These are phyloP conservation scores for Monomorium pharaonis DNA, from an alignment of 1,140 invertebrate species.

Conservation along the genomic window DNA sequence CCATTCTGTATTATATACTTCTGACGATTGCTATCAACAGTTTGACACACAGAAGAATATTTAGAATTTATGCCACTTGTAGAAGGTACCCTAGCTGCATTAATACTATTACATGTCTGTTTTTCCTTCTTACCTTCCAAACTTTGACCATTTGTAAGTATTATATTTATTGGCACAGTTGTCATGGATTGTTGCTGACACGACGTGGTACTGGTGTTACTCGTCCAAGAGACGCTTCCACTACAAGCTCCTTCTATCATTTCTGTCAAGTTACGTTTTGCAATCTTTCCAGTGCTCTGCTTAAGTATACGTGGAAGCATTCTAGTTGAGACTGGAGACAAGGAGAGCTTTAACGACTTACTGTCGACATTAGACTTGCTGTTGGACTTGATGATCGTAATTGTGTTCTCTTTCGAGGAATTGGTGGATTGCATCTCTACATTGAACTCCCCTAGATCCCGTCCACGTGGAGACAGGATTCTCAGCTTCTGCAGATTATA, in stretches of 20 bases:
- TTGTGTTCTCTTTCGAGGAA: slow-evolving; percentile 9
- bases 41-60: background rate
- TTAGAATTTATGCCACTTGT: background rate
- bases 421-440: slow-evolving; percentile 45
- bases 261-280: background rate
- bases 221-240: too few relatives aligned
- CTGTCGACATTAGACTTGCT: background rate
- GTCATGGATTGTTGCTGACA: too few relatives aligned
- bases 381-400: background rate
- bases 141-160: background rate
- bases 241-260: too few relatives aligned
- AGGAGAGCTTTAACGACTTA: background rate
- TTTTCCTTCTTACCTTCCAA: background rate
- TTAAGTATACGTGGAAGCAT: background rate
- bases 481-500: slow-evolving; percentile 69
- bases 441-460: slow-evolving; percentile 76
- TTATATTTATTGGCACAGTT: background rate
- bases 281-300: background rate
- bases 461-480: slow-evolving; percentile 69
- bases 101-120: background rate
- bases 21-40: background rate
- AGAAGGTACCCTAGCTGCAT: background rate
- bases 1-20: background rate
- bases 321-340: background rate
- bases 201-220: background rate